A percentile compares a stretch with the other conserved stretches of the same genome.
Conservation (phyloP, 2,888 invertebrate species). For the Nomada fucata region DNA sequence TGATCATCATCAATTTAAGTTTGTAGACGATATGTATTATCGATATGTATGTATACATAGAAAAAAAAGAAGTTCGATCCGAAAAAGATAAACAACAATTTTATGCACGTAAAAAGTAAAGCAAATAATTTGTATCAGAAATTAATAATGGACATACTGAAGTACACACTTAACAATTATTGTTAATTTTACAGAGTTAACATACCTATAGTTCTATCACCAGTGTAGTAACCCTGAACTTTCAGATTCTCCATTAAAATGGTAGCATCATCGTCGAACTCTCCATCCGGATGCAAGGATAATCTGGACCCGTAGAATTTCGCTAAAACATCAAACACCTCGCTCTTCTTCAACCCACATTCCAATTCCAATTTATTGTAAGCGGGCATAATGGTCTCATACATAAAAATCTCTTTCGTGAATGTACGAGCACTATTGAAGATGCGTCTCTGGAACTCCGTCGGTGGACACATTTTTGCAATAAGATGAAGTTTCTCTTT, state of each 20-base stretch:
- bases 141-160: neutral
- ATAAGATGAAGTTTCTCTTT: constrained; percentile 84
- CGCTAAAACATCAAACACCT: constrained; percentile 85
- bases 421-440: constrained; percentile 87
- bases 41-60: neutral
- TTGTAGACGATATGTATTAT: neutral
- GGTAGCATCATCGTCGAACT: constrained; percentile 86
- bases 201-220: constrained; percentile 84
- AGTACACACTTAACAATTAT: too few species aligned
- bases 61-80: neutral
- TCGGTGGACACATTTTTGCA: constrained; percentile 86
- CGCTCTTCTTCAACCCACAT: constrained; percentile 82
- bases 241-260: constrained; percentile 87
- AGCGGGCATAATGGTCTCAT: constrained; percentile 85
- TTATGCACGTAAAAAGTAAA: neutral
- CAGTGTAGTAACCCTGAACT: constrained; percentile 84
- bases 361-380: constrained; percentile 85
- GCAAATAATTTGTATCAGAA: neutral
- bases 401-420: constrained; percentile 86
- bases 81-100: neutral
- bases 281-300: constrained; percentile 65
- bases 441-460: constrained; percentile 85
- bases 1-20: neutral
- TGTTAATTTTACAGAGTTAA: neutral
- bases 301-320: constrained; percentile 86